Evolutionary conservation across 2,113 vertebrate genomes (phyloP).

Genomic region (Vombatus ursinus): DNA sequence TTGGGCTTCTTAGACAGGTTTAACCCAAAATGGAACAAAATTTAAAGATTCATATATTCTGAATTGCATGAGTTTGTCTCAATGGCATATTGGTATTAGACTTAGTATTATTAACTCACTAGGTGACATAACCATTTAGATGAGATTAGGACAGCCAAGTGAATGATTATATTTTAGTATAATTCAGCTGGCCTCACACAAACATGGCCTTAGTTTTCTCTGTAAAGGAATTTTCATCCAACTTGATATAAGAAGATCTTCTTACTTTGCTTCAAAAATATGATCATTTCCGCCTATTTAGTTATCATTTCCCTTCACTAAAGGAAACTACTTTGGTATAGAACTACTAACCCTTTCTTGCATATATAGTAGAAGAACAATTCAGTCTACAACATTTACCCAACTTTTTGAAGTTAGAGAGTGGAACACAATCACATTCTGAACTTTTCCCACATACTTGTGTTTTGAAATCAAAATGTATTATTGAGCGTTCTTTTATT

Average conservation of each 20-base stretch:
- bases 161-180: not conserved
- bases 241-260: not conserved
- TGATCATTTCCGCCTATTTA: not conserved
- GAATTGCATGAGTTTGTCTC: not conserved
- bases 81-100: conserved; percentile 4
- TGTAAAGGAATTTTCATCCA: not conserved
- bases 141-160: not conserved
- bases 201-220: not conserved
- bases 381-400: not conserved
- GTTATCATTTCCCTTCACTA: not conserved
- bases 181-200: not conserved
- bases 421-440: not conserved
- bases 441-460: not conserved
- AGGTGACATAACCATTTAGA: not conserved
- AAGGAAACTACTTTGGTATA: not conserved
- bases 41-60: conserved; percentile 29
- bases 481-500: not conserved
- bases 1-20: not conserved
- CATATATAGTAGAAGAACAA: not conserved
- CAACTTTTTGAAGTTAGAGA: not conserved
- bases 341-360: not conserved
- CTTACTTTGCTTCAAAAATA: not conserved
- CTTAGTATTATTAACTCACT: not conserved
- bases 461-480: not conserved
- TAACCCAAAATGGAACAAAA: not conserved